Percentiles rank a stretch among this genome's conserved stretches.
Conservation (phyloP, 2,888 invertebrate species). For the Lithophane ornitopus region DNA sequence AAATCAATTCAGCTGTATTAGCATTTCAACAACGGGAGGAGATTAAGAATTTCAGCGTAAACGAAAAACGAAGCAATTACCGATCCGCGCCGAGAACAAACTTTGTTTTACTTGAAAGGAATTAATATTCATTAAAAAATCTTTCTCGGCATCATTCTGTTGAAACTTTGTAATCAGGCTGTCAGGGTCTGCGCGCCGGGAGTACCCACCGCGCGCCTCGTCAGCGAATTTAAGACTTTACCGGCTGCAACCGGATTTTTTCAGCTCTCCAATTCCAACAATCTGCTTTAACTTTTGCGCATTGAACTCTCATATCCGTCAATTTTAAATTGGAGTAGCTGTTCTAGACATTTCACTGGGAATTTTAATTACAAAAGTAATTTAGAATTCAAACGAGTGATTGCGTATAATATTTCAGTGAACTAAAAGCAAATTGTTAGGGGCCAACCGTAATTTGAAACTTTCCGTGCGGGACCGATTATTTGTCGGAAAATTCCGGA, state of each 20-base stretch:
- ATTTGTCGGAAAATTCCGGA: slow-evolving; percentile 79
- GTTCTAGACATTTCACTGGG: slow-evolving; percentile 55
- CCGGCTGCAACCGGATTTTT: slow-evolving; percentile 84
- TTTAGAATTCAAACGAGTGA: slow-evolving; percentile 71
- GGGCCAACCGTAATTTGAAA: slow-evolving; percentile 77
- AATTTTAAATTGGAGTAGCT: slow-evolving; percentile 65
- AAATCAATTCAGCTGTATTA: slow-evolving; percentile 71
- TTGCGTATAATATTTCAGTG: slow-evolving; percentile 75
- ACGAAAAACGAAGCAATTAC: slow-evolving; percentile 87
- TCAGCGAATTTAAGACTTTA: slow-evolving; percentile 85
- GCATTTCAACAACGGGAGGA: slow-evolving; percentile 76
- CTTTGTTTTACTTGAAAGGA: slow-evolving; percentile 88
- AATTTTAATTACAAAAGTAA: slow-evolving; percentile 76
- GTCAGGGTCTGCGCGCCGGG: slow-evolving; percentile 69
- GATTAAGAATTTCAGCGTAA: slow-evolving; percentile 80
- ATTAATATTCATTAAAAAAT: slow-evolving; percentile 91
- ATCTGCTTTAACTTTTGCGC: slow-evolving; percentile 67
- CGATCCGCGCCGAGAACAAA: slow-evolving; percentile 85
- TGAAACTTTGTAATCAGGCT: slow-evolving; percentile 89
- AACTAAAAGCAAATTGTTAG: slow-evolving; percentile 71
- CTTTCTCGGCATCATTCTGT: slow-evolving; percentile 86
- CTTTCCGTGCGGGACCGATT: slow-evolving; percentile 74
- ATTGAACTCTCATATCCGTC: slow-evolving; percentile 68
- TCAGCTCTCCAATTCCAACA: slow-evolving; percentile 79
- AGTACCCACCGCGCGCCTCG: slow-evolving; percentile 66